Evolutionary conservation across 2,797 vertebrate genomes (phyloP).

Genomic region (Telmatherina bonti): DNA sequence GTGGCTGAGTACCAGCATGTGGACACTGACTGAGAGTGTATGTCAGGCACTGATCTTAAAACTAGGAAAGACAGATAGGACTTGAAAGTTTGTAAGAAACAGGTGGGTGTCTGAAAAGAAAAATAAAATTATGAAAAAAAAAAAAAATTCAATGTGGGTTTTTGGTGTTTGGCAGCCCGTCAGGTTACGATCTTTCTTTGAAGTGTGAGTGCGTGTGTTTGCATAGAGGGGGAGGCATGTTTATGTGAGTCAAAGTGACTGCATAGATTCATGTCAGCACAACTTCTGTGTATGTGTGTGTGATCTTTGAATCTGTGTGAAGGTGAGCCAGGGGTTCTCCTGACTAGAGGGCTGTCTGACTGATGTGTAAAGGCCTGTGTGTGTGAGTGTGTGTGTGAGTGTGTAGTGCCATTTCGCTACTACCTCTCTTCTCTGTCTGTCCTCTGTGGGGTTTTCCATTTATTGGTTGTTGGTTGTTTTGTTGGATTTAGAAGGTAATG

Average conservation of each 20-base stretch:
- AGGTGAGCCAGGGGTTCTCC: constrained; percentile 87
- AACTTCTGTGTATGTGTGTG: constrained; percentile 56
- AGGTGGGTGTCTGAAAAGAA: constrained; percentile 66
- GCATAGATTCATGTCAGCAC: constrained; percentile 76
- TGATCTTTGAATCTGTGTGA: constrained; percentile 83
- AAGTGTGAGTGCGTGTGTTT: constrained; percentile 69
- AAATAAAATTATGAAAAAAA: constrained; percentile 18
- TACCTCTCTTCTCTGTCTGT: constrained; percentile 41
- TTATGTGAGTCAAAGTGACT: constrained; percentile 79
- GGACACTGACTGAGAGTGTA: constrained; percentile 28
- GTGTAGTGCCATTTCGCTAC: constrained; percentile 43
- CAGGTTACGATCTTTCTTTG: constrained; percentile 75
- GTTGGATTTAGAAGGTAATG: constrained; percentile 45
- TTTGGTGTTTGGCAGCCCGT: constrained; percentile 65
- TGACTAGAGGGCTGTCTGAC: constrained; percentile 83
- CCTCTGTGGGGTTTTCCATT: constrained; percentile 76
- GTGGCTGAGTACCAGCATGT: constrained; percentile 75
- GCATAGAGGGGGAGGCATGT: constrained; percentile 70
- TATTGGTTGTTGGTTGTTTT: constrained; percentile 62
- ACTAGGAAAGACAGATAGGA: constrained; percentile 31
- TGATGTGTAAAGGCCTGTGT: constrained; percentile 72
- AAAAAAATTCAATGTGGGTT: constrained; percentile 70
- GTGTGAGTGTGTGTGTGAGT: constrained; percentile 44
- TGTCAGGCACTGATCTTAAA: constrained; percentile 43
- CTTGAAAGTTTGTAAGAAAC: constrained; percentile 68